phyloP scores from a whole-genome alignment of 2,888 invertebrate species.

The Corythucha ciliata region DNA sequence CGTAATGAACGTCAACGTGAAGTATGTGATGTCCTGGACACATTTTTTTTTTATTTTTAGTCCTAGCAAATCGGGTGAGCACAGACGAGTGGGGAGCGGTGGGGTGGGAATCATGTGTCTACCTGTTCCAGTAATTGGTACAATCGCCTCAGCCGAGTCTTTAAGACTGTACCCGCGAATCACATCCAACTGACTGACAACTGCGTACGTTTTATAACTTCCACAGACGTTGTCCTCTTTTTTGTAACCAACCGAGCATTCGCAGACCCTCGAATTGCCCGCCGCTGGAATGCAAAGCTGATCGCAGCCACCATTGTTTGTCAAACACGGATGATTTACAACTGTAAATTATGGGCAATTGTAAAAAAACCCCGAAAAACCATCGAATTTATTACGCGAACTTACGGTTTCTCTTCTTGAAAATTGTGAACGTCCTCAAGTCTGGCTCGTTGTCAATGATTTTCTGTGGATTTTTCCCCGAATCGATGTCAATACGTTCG shows the following conservation, averaged over 20 bases:
- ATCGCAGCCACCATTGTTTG: conserved; percentile 83
- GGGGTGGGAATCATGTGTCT: conserved; percentile 10
- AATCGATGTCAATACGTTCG: conserved; percentile 70
- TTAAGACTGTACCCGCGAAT: conserved; percentile 80
- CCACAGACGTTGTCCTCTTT: conserved; percentile 69
- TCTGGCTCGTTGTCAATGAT: conserved; percentile 80
- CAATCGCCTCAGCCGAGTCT: conserved; percentile 84
- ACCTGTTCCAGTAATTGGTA: conserved; percentile 73
- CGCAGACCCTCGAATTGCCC: conserved; percentile 66
- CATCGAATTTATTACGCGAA: no score
- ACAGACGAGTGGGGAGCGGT: background rate
- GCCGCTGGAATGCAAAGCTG: conserved; percentile 86
- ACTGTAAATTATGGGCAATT: no score
- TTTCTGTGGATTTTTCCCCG: conserved; percentile 63
- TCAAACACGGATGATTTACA: conserved; percentile 74
- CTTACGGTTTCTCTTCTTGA: conserved; percentile 64
- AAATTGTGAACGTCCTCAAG: conserved; percentile 75
- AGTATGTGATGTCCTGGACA: conserved; percentile 83
- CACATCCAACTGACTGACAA: conserved; percentile 81
- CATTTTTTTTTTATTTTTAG: no score
- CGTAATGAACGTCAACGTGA: conserved; percentile 81
- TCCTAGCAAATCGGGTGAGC: background rate
- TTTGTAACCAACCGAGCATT: conserved; percentile 82
- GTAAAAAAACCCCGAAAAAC: no score
- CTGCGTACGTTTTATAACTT: conserved; percentile 79